Percentiles rank a stretch among this genome's conserved stretches.
Conservation (phyloP, 1,140 invertebrate species). For the Oscheius sp. region DNA sequence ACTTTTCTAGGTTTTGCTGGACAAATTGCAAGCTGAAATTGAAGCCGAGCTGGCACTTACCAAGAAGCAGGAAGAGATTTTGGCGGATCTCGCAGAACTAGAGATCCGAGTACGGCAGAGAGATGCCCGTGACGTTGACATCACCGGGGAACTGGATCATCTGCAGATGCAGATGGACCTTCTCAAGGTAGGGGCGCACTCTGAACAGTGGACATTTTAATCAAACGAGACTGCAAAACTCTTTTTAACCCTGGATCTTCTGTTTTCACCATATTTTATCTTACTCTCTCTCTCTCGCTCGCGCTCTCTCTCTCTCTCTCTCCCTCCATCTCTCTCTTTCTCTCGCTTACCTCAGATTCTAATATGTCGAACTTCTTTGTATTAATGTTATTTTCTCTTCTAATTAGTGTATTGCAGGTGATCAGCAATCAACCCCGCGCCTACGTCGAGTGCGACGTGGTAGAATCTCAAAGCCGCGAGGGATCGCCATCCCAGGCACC, state of each 20-base stretch:
- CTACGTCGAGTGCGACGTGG: slow-evolving; percentile 35
- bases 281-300: too few species aligned
- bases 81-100: slow-evolving; percentile 13
- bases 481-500: slow-evolving; percentile 11
- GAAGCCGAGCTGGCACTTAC: slow-evolving; percentile 24
- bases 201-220: not conserved
- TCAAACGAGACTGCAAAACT: not conserved
- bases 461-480: slow-evolving; percentile 21
- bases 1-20: not conserved
- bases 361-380: too few species aligned
- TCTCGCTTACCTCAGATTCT: too few species aligned
- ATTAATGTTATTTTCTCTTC: not conserved
- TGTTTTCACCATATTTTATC: too few species aligned
- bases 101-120: slow-evolving; percentile 23
- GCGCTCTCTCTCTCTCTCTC: too few species aligned
- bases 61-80: slow-evolving; percentile 28
- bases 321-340: too few species aligned
- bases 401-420: slow-evolving; percentile 1
- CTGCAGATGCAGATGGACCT: slow-evolving; percentile 40
- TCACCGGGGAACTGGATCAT: slow-evolving; percentile 25
- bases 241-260: too few species aligned
- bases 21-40: slow-evolving; percentile 24
- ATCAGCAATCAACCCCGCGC: slow-evolving; percentile 31
- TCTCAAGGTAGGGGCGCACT: slow-evolving; percentile 4
- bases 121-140: slow-evolving; percentile 16